Evolutionary conservation across 2,797 vertebrate species (phyloP).

Genomic region (Hemitrygon akajei): DNA sequence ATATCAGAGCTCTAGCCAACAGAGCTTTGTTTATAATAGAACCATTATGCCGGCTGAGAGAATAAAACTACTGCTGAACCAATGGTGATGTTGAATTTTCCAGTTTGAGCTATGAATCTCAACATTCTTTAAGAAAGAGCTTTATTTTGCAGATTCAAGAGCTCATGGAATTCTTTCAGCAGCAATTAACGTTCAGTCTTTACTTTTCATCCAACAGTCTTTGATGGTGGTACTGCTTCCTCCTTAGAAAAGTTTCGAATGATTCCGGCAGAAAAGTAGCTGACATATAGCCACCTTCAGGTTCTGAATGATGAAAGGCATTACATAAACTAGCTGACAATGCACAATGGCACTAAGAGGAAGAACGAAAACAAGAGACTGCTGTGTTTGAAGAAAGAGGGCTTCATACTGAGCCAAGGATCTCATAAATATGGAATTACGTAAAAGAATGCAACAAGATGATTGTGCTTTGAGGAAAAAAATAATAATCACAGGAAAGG

Average conservation of each 20-base stretch:
- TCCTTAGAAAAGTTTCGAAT: conserved; percentile 15
- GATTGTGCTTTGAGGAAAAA: conserved; percentile 42
- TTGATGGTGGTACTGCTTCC: conserved; percentile 24
- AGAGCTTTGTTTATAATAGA: conserved; percentile 33
- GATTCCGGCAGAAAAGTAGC: conserved; percentile 31
- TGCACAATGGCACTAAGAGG: conserved; percentile 42
- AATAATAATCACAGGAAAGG: conserved; percentile 34
- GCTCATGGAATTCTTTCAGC: conserved; percentile 25
- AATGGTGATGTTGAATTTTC: conserved; percentile 22
- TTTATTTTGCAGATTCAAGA: conserved; percentile 31
- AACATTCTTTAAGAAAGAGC: conserved; percentile 28
- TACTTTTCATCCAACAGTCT: conserved; percentile 28
- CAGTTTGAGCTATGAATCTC: conserved; percentile 21
- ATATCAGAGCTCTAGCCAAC: conserved; percentile 23
- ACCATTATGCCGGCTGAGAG: conserved; percentile 11
- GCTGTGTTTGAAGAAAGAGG: conserved; percentile 43
- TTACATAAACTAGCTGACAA: conserved; percentile 40
- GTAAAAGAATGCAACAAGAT: conserved; percentile 40
- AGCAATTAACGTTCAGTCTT: conserved; percentile 34
- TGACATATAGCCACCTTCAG: conserved; percentile 35
- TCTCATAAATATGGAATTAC: conserved; percentile 42
- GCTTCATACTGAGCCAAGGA: conserved; percentile 42
- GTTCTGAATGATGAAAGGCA: conserved; percentile 37
- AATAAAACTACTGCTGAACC: conserved; percentile 28
- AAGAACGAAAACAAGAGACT: conserved; percentile 44